Evolutionary conservation across 2,888 invertebrate genomes (phyloP).

Genomic region (Myopa tessellatipennis): DNA sequence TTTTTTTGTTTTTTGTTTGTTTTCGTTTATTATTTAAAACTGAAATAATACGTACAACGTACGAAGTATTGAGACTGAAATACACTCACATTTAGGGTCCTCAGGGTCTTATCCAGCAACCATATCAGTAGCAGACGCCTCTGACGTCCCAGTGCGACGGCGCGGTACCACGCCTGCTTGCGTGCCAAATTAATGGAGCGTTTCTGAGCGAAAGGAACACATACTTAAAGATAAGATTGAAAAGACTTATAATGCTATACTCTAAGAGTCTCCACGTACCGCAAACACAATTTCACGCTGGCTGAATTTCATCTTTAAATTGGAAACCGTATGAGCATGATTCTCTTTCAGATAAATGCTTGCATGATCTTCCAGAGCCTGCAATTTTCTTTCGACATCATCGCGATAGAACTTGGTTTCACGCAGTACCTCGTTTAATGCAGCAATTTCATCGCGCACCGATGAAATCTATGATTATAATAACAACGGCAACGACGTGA

Average conservation of each 20-base stretch:
- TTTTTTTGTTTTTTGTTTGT: neutral
- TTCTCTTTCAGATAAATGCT: conserved; percentile 60
- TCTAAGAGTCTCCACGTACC: conserved; percentile 49
- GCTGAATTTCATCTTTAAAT: conserved; percentile 62
- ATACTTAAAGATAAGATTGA: neutral
- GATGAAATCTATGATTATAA: conserved; percentile 57
- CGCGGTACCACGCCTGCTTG: conserved; percentile 76
- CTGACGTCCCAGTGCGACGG: conserved; percentile 72
- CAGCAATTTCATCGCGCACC: conserved; percentile 66
- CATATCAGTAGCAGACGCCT: conserved; percentile 71
- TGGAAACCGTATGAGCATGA: conserved; percentile 61
- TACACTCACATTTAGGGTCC: conserved; percentile 63
- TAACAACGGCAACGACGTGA: neutral
- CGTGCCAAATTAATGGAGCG: conserved; percentile 72
- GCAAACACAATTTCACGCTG: conserved; percentile 66
- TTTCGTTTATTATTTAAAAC: neutral
- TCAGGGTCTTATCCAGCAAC: conserved; percentile 70
- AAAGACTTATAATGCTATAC: neutral
- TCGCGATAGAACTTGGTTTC: conserved; percentile 65
- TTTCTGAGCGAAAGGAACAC: conserved; percentile 55
- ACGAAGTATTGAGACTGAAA: too few species aligned
- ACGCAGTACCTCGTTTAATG: conserved; percentile 63
- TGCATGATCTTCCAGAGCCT: conserved; percentile 59
- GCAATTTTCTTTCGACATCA: conserved; percentile 61
- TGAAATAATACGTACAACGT: neutral